Conservation (phyloP, 2,113 vertebrate species). For the Rousettus leschenaultii region DNA sequence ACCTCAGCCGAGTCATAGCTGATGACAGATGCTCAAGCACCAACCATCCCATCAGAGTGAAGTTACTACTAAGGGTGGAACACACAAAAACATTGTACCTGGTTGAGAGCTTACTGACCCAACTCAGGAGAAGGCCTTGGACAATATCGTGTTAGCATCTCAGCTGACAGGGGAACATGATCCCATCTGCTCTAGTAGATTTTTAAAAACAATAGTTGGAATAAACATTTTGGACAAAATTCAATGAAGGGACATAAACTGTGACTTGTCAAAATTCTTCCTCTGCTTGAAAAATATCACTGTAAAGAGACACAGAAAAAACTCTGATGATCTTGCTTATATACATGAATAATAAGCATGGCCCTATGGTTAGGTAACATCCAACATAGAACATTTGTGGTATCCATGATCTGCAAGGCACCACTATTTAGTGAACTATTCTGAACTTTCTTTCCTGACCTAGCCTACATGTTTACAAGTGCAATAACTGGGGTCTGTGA, state of each 20-base stretch:
- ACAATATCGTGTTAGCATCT: not conserved
- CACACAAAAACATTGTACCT: not conserved
- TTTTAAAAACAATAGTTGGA: not conserved
- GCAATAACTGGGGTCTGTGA: not conserved
- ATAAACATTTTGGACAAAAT: not conserved
- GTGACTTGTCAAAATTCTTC: not conserved
- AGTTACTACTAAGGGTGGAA: not conserved
- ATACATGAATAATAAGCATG: not conserved
- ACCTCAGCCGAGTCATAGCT: not conserved
- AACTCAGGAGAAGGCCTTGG: not conserved
- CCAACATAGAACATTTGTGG: not conserved
- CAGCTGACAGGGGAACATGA: not conserved
- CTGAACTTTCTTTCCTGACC: not conserved
- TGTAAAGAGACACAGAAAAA: not conserved
- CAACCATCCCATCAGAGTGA: not conserved
- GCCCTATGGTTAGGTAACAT: not conserved
- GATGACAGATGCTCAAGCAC: not conserved
- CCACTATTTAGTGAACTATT: not conserved
- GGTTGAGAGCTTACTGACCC: not conserved
- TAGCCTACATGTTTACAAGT: not conserved
- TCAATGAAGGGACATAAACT: not conserved
- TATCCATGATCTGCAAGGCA: not conserved
- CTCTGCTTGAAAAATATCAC: slow-evolving; percentile 5
- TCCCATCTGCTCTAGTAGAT: not conserved
- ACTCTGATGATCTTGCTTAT: not conserved